Evolutionary conservation across 1,140 invertebrate species (phyloP), one percentile per base, ranked within the genome.

Genomic region (Catajapyx aquilonaris): DNA sequence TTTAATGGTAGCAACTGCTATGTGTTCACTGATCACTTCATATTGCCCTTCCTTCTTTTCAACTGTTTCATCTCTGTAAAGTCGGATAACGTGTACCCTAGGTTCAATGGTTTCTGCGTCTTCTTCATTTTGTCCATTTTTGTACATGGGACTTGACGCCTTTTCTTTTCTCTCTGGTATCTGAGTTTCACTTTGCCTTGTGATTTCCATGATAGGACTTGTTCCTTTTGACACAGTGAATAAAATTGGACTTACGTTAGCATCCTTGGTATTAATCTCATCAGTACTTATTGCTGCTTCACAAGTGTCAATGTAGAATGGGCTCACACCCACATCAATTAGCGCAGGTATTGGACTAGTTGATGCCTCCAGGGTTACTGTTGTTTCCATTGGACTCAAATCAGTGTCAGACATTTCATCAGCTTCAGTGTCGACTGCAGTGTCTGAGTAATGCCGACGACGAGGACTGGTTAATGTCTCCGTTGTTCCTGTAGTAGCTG

Each of bases 391-490:
- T 18, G 64, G 62, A 47, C 62, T 65, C 25, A 66, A 43, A 5
- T 59, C 62, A 10, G 62, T 61, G 50, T 68, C 64, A 10, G 64
- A 65, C 17, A 62, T 48, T 50, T 65, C 61, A 50, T 62, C 61
- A 16, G 49, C 45, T 42, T 61, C 59, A 5, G 52, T 52, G 35
- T 61, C 55, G 16, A 56, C 51, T 20, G 52, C 50, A 38, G 55
- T 61, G 46, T 65, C 65, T 10, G 60, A 56, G 39, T 36, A 43
- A 5, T 42, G 34, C 22, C 41, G 38, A 10, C 22, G 35, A 37
- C 52, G 46, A 20, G 58, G 51, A 46, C 59, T 62, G 7, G 59
- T 63, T 13, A 59, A 46, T 18, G 57, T 61, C 37, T 64, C 62
- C 20, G 60, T 58, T 19, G 49, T 47, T 30, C 58, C 60, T 15